These are phyloP conservation scores for Cydia strobilella DNA, from an alignment of 1,140 invertebrate genomes.

Conservation along the genomic window DNA sequence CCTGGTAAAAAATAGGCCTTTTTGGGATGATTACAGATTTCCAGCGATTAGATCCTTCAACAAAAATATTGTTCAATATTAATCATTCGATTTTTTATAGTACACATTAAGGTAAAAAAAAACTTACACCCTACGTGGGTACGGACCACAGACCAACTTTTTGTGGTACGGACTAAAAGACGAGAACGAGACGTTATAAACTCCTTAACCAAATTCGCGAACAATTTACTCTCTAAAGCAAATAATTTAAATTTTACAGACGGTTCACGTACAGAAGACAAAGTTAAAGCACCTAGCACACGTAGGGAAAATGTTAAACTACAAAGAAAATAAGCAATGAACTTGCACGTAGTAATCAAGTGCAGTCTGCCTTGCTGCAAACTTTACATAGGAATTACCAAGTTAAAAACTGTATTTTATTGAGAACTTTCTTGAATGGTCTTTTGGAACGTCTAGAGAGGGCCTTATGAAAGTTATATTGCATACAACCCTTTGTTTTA, in stretches of 20 bases:
- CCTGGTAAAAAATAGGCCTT: too few relatives aligned
- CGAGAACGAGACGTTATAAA: not conserved
- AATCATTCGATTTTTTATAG: too few relatives aligned
- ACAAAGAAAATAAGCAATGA: constrained; percentile 58
- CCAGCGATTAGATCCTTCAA: too few relatives aligned
- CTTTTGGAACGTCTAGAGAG: constrained; percentile 25
- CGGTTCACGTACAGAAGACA: constrained; percentile 29
- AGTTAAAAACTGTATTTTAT: constrained; percentile 46
- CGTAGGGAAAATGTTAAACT: constrained; percentile 60
- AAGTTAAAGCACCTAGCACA: constrained; percentile 33
- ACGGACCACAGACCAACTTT: too few relatives aligned
- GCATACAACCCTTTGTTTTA: constrained; percentile 10
- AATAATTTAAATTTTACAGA: constrained; percentile 33
- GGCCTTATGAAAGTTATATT: constrained; percentile 32
- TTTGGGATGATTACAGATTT: too few relatives aligned
- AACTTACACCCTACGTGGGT: too few relatives aligned
- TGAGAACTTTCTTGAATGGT: constrained; percentile 33
- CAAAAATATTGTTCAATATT: too few relatives aligned
- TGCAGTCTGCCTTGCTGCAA: constrained; percentile 62
- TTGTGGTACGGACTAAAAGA: not conserved
- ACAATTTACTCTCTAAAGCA: constrained; percentile 28
- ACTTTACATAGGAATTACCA: constrained; percentile 53
- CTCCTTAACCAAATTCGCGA: constrained; percentile 24
- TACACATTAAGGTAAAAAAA: too few relatives aligned
- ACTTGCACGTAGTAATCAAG: constrained; percentile 47